These are phyloP conservation scores for Aethes cnicana DNA, from an alignment of 2,888 invertebrate genomes.

Conservation along the genomic window DNA sequence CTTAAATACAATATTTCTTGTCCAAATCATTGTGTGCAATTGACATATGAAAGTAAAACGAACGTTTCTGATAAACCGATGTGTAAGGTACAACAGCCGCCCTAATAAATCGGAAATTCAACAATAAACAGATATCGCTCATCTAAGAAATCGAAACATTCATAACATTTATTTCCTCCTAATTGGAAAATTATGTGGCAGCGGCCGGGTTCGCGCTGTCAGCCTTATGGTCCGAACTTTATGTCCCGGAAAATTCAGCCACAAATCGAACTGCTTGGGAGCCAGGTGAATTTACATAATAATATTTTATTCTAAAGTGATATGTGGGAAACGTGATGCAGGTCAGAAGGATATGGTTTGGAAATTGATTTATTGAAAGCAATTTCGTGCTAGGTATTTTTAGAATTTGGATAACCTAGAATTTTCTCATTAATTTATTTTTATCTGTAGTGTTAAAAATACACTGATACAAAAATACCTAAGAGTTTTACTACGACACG, in stretches of 20 bases:
- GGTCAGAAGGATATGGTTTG: conserved; percentile 7
- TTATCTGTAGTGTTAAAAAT: too few relatives aligned
- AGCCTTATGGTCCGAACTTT: conserved; percentile 9
- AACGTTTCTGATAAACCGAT: too few relatives aligned
- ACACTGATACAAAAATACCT: too few relatives aligned
- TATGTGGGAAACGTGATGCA: conserved; percentile 12
- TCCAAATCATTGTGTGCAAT: too few relatives aligned
- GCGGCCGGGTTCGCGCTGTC: background rate
- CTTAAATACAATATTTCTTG: too few relatives aligned
- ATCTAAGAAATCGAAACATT: background rate
- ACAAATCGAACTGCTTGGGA: conserved; percentile 12
- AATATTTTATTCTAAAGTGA: conserved; percentile 25
- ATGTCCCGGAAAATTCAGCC: conserved; percentile 19
- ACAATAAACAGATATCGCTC: too few relatives aligned
- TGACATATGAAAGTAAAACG: too few relatives aligned
- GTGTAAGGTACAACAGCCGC: too few relatives aligned
- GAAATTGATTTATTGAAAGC: conserved; percentile 10
- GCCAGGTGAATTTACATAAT: conserved; percentile 16
- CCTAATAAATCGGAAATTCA: too few relatives aligned
- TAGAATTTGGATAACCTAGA: too few relatives aligned
- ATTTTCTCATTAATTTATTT: too few relatives aligned
- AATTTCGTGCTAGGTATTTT: background rate
- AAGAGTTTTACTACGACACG: too few relatives aligned
- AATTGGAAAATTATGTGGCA: conserved; percentile 16
- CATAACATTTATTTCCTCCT: conserved; percentile 4